Evolutionary conservation across 2,113 vertebrate genomes (phyloP), one percentile per base, ranked within the genome.

Genomic region (Thermophis baileyi): DNA sequence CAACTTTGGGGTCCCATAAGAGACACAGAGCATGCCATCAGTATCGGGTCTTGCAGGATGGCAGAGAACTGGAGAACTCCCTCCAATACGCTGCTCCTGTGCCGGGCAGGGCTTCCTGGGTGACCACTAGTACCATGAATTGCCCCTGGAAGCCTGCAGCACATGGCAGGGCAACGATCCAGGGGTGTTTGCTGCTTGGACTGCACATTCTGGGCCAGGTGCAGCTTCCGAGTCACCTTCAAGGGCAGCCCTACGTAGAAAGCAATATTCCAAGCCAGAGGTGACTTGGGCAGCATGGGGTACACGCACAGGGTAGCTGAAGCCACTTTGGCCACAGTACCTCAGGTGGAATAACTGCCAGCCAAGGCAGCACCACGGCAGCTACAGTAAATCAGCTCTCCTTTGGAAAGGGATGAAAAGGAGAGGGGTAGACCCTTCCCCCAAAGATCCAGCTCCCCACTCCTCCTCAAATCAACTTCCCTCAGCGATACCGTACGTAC

Each of bases 401-500:
- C 69, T 81, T 74, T 20, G 16, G 6, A 40, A 35, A 74, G n/a
- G 35, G n/a, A 35, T 40, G 35, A 40, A 74, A 74, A 74, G 69
- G 69, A 40, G n/a, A 22, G 16, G 16, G 16, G 16, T 3, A 20
- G 69, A 20, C 6, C n/a, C 69, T 81, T 40, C 35, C 49, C 22
- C 20, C 1, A 90, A n/a, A 81, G 8, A 4, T 5, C 49, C 14
- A 6, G 11, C 11, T 24, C 30, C 3, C 60, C 25, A 2, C 49
- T 6, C 4, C 27, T 20, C 14, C 44, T 30, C 24, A 3, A 40
- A 81, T 40, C 11, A 27, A 3, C 86, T 49, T 25, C 87, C 51
- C 3, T 3, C 89, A 20, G 2, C 47, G 7, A 81, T 93, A n/a
- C n/a, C n/a, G n/a, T n/a, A 94, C 99, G 98, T 97, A 99, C 99